Evolutionary conservation across 2,797 vertebrate genomes (phyloP).

Genomic region (Sphenodon punctatus): DNA sequence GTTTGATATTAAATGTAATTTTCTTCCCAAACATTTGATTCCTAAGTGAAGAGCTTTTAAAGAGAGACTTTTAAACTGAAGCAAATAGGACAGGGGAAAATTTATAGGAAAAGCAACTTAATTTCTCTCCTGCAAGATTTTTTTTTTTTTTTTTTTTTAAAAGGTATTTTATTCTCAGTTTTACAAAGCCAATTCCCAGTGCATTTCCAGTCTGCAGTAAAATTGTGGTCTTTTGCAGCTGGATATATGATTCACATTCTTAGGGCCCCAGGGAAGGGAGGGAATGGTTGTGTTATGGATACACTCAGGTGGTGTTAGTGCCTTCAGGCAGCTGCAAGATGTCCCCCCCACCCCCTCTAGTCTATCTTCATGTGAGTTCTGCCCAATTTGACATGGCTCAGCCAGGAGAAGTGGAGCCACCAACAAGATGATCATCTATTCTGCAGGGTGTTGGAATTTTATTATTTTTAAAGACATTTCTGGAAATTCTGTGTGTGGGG

Average conservation of each 20-base stretch:
- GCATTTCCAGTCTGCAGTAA: slow-evolving; percentile 38
- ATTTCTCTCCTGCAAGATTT: slow-evolving; percentile 60
- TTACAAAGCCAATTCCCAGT: slow-evolving; percentile 37
- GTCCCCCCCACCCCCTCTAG: not conserved
- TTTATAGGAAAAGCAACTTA: slow-evolving; percentile 58
- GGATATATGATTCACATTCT: not conserved
- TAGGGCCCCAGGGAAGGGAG: not conserved
- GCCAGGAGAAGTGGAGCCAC: not conserved
- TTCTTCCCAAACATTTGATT: slow-evolving; percentile 45
- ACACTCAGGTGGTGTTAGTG: not conserved
- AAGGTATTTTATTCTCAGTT: not conserved
- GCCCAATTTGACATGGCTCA: not conserved
- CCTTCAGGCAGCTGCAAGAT: slow-evolving; percentile 22
- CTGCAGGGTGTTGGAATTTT: not conserved
- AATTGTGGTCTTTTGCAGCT: slow-evolving; percentile 5
- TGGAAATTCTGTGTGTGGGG: too few relatives aligned
- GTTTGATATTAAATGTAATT: slow-evolving; percentile 42
- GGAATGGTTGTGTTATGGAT: slow-evolving; percentile 23
- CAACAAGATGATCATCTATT: slow-evolving; percentile 2
- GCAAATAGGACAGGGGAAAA: slow-evolving; percentile 45
- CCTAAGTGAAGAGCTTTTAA: slow-evolving; percentile 46
- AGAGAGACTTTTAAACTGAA: slow-evolving; percentile 29
- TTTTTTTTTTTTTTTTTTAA: not conserved
- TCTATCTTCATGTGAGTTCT: not conserved
- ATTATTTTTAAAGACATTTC: too few relatives aligned